Evolutionary conservation across 2,797 vertebrate genomes (phyloP).

Genomic region (Neoniphon sammara): DNA sequence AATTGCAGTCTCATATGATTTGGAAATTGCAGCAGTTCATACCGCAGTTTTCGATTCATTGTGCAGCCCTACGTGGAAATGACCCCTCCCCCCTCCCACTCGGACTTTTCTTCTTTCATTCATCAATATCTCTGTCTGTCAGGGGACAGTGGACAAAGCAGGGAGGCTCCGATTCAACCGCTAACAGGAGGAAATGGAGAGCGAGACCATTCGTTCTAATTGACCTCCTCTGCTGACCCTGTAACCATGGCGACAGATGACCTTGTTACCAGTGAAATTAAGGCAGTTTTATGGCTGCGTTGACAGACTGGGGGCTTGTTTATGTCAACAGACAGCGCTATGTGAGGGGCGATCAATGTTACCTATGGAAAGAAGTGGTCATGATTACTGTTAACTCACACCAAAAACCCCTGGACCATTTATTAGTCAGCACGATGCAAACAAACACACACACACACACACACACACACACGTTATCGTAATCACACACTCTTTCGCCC

Average conservation of each 20-base stretch:
- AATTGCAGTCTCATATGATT: too few relatives aligned
- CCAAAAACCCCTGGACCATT: constrained; percentile 64
- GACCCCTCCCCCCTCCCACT: constrained; percentile 8
- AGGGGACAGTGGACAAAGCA: constrained; percentile 1
- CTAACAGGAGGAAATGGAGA: constrained; percentile 55
- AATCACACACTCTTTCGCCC: constrained; percentile 29
- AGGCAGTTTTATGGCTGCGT: neutral
- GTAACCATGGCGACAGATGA: constrained; percentile 55
- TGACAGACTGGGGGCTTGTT: constrained; percentile 21
- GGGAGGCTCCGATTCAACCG: constrained; percentile 18
- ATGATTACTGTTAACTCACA: constrained; percentile 67
- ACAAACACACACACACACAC: constrained; percentile 29
- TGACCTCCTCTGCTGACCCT: constrained; percentile 55
- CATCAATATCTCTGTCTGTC: constrained; percentile 24
- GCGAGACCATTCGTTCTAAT: constrained; percentile 52
- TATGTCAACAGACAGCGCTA: constrained; percentile 39
- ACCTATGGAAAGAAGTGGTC: constrained; percentile 28
- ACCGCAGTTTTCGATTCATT: neutral
- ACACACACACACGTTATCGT: constrained; percentile 7
- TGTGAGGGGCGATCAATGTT: constrained; percentile 41
- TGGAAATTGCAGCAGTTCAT: too few relatives aligned
- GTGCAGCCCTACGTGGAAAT: neutral
- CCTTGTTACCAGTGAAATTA: neutral
- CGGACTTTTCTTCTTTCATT: constrained; percentile 2
- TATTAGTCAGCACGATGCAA: constrained; percentile 74